Base-by-base conservation (phyloP, 2,888 invertebrate species). In the Ophion ventricosus region DNA sequence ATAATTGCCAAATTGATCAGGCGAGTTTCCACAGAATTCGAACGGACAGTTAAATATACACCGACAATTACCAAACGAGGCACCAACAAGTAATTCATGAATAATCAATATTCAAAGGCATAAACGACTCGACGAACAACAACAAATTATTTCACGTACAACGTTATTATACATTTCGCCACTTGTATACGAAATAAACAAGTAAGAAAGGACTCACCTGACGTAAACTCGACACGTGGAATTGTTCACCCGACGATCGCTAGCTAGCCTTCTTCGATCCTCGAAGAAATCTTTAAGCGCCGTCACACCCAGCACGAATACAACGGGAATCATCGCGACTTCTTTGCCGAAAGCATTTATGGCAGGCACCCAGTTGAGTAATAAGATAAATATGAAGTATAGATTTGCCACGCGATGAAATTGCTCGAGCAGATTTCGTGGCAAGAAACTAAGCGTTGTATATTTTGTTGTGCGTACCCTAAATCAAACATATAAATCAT, bases 341-440 rank as follows among this genome's bases (percentile, higher is more conserved):
- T 98, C 98, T 93, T 98, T 98, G 86, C 98, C 98, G 94, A 99
- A 98, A 3, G 98, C 98, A 94, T 97, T 98, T 85, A 98, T 97
- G 54, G 96, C 96, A 2, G 98, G 98, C 92, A 99, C 97, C 98
- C 98, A 99, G 94, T 99, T 99, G 87, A 99, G 95, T 89, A 98
- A 94, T 90, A 99, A 98, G 93, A 99, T 98, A 93, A 98, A 98
- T 92, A 99, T 97, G 94, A 99, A 99, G 95, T 99, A 99, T 91
- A 99, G 95, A 95, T 99, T 99, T 86, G 99, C 99, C 92, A 98
- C 98, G 85, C 99, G 96, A 94, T 99, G 99, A 94, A 99, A 99
- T 94, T 99, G 99, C 94, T 99, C 99, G 93, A 99, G 96, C 85
- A 99, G 95, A 94, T 99, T 99, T 94, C 98, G 97, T 81, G 99